A percentile compares a stretch with the other conserved stretches of the same genome.
phyloP scores from a whole-genome alignment of 1,140 invertebrate genomes.

The Heliconius hewitsoni region DNA sequence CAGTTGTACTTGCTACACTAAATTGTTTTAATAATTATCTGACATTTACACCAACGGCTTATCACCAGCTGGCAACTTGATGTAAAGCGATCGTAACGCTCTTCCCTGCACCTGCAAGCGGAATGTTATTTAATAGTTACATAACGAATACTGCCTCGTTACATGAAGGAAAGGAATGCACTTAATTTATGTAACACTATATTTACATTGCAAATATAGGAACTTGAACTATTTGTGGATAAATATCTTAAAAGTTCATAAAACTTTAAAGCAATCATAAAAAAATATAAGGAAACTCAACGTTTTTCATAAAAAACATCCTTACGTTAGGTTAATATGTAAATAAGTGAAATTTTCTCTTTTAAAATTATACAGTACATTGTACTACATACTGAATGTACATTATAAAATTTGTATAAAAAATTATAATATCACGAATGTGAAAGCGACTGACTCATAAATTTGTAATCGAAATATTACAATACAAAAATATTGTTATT shows the following conservation, averaged over 20 bases:
- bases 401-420: no score
- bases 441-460: neutral
- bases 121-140: neutral
- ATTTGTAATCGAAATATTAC: neutral
- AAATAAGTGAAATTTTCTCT: no score
- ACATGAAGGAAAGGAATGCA: neutral
- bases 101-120: neutral
- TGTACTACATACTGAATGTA: neutral
- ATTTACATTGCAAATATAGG: neutral
- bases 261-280: no score
- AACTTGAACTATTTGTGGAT: neutral
- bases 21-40: neutral
- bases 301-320: no score
- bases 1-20: no score
- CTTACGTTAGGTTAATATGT: no score
- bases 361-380: no score
- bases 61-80: neutral
- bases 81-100: neutral
- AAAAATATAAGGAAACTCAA: no score
- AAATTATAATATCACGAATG: neutral
- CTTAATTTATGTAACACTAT: slow-evolving; percentile 3
- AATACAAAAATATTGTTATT: neutral
- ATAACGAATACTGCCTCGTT: neutral
- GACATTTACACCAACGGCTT: neutral
- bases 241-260: no score